Conservation (phyloP, 2,113 vertebrate species). For the Leuciscus idus region DNA sequence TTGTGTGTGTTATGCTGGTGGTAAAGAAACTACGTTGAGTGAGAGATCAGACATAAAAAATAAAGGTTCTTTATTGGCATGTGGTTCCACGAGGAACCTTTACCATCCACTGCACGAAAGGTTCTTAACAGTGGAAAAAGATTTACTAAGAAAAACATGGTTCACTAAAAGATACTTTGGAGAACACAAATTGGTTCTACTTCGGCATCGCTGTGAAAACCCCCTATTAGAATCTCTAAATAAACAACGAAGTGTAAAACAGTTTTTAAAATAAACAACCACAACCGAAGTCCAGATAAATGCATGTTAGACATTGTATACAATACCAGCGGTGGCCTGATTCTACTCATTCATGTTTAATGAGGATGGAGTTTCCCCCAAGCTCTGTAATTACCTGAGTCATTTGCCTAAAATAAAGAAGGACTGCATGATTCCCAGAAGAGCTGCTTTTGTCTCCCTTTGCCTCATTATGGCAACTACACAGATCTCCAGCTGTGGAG, state of each 20-base stretch:
- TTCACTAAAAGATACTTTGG: background rate
- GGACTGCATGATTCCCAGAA: slow-evolving; percentile 18
- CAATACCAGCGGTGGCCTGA: slow-evolving; percentile 2
- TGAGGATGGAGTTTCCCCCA: slow-evolving; percentile 33
- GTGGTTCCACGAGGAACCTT: no score
- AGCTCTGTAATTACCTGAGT: slow-evolving; percentile 38
- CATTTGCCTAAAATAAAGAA: slow-evolving; percentile 37
- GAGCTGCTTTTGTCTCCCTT: slow-evolving; percentile 39
- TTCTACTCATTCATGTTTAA: slow-evolving; percentile 41
- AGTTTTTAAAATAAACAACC: slow-evolving; percentile 1
- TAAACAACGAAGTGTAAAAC: background rate
- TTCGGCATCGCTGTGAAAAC: background rate
- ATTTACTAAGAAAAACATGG: no score
- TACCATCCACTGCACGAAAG: no score
- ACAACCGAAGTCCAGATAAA: background rate
- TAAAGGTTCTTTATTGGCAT: no score
- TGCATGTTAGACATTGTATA: slow-evolving; percentile 1
- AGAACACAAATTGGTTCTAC: background rate
- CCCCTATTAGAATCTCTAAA: background rate
- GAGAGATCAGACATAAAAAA: no score
- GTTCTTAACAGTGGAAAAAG: no score
- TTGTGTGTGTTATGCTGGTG: background rate
- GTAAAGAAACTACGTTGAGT: background rate
- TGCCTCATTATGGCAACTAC: slow-evolving; percentile 37
- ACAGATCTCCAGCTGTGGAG: slow-evolving; percentile 25